These are phyloP conservation scores for Fregetta grallaria DNA, from an alignment of 2,113 vertebrate genomes.

Conservation along the genomic window DNA sequence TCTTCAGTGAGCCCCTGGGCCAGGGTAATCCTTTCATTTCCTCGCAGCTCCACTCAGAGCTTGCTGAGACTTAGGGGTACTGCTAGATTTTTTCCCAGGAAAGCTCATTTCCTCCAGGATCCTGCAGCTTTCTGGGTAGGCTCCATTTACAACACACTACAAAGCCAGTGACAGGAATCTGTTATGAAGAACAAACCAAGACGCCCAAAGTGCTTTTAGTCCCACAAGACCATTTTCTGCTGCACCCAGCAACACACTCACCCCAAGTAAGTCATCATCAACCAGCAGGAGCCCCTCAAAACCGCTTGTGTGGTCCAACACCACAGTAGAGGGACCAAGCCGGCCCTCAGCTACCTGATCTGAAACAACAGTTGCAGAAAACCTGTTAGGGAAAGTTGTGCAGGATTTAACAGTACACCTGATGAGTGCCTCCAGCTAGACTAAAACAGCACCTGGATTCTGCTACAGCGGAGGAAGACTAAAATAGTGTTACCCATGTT, in stretches of 20 bases:
- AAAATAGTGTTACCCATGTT: not conserved
- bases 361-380: conserved; percentile 67
- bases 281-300: conserved; percentile 96
- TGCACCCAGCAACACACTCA: conserved; percentile 66
- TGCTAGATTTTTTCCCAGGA: not conserved
- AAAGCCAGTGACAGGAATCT: not conserved
- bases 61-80: not conserved
- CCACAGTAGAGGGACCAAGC: conserved; percentile 89
- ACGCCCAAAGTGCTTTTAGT: not conserved
- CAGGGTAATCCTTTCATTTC: not conserved
- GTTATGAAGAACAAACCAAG: not conserved
- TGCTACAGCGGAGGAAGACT: not conserved
- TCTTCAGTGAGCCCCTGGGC: not conserved
- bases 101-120: not conserved
- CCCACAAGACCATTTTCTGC: not conserved
- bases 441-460: not conserved
- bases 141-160: not conserved
- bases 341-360: conserved; percentile 82
- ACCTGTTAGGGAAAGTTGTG: not conserved
- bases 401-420: not conserved
- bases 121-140: not conserved
- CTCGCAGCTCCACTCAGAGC: not conserved
- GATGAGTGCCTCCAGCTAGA: not conserved
- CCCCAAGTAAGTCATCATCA: conserved; percentile 95
- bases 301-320: conserved; percentile 94